These are phyloP conservation scores for Aspidiotus rigidus DNA, from an alignment of 2,888 invertebrate species.

Conservation along the genomic window DNA sequence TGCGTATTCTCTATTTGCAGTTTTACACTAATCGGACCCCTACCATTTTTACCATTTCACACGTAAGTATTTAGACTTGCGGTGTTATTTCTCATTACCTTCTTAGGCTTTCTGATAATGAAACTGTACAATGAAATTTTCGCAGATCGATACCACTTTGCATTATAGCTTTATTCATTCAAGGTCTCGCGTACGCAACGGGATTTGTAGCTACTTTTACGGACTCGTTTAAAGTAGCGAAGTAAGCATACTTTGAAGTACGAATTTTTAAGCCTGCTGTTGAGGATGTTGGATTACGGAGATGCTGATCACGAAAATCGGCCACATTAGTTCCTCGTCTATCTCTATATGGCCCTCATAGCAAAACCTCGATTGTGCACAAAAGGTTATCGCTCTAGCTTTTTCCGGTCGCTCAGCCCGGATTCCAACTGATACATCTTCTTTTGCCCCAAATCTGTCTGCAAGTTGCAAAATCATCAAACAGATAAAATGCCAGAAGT, in stretches of 20 bases:
- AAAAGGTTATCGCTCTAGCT: too few species aligned
- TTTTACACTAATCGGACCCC: conserved; percentile 46
- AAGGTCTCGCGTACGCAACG: conserved; percentile 47
- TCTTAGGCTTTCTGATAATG: neutral
- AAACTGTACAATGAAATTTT: conserved; percentile 39
- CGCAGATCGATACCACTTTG: conserved; percentile 39
- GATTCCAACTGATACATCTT: too few species aligned
- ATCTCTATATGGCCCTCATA: too few species aligned
- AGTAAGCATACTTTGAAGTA: conserved; percentile 41
- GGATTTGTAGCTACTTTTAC: conserved; percentile 49
- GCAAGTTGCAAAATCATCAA: too few species aligned
- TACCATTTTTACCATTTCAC: conserved; percentile 34
- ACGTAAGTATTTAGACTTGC: neutral
- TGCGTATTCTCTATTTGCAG: conserved; percentile 42
- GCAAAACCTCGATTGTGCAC: too few species aligned
- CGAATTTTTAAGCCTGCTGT: too few species aligned
- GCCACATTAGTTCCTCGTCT: too few species aligned
- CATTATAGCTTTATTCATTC: conserved; percentile 43
- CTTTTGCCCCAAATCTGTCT: too few species aligned
- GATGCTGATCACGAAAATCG: too few species aligned
- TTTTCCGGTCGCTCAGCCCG: too few species aligned
- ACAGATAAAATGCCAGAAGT: too few species aligned
- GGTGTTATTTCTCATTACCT: neutral
- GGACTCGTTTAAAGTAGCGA: conserved; percentile 46
- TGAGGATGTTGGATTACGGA: too few species aligned